Evolutionary conservation across 2,888 invertebrate genomes (phyloP).

Genomic region (Caenorhabditis sp.): DNA sequence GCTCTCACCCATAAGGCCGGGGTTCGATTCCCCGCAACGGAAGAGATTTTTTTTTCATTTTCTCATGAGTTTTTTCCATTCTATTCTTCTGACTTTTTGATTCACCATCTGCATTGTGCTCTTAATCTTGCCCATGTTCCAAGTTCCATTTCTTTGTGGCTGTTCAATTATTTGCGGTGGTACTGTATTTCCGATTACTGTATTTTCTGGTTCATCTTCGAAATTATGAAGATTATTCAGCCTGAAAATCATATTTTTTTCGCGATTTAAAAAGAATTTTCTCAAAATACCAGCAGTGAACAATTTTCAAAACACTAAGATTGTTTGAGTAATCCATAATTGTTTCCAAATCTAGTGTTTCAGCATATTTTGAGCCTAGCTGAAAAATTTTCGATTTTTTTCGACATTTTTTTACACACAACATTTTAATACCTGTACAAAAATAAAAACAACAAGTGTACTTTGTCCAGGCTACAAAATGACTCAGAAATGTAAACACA

Average conservation of each 20-base stretch:
- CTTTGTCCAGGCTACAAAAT: too few species aligned
- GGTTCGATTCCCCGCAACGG: slow-evolving; percentile 52
- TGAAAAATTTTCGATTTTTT: too few species aligned
- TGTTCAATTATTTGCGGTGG: too few species aligned
- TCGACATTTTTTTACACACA: too few species aligned
- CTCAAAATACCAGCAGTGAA: not conserved
- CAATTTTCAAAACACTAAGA: not conserved
- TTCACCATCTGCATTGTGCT: not conserved
- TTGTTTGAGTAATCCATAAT: not conserved
- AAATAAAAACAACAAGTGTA: too few species aligned
- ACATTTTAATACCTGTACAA: too few species aligned
- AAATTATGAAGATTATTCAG: not conserved
- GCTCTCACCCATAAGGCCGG: slow-evolving; percentile 37
- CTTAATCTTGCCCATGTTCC: too few species aligned
- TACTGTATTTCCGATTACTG: too few species aligned
- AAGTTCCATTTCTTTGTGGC: too few species aligned
- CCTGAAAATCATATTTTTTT: too few species aligned
- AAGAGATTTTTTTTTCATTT: slow-evolving; percentile 9
- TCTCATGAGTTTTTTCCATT: not conserved
- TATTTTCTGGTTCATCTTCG: too few species aligned
- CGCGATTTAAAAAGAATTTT: not conserved
- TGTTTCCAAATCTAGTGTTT: not conserved
- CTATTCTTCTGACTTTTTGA: not conserved
- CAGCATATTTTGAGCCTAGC: not conserved
- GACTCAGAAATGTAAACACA: too few species aligned